Conservation (phyloP, 2,113 vertebrate genomes). For the Calcarius ornatus region DNA sequence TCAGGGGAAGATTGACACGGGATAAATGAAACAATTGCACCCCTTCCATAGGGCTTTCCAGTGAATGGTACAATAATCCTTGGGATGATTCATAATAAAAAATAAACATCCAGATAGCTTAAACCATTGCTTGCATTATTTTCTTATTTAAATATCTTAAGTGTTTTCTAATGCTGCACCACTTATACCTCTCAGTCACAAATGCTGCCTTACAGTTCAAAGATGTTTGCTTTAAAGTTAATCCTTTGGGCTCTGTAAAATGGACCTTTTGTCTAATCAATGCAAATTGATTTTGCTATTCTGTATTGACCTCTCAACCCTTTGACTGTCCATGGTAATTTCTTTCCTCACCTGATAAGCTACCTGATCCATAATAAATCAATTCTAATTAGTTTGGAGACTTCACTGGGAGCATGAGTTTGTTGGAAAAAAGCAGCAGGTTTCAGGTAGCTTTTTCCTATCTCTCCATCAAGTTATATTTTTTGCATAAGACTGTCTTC, state of each 20-base stretch:
- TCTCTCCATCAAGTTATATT: slow-evolving; percentile 15
- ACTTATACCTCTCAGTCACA: slow-evolving; percentile 69
- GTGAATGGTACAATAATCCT: slow-evolving; percentile 64
- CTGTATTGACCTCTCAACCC: slow-evolving; percentile 91
- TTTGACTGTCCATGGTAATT: slow-evolving; percentile 92
- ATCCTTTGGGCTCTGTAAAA: slow-evolving; percentile 94
- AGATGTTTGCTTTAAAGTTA: slow-evolving; percentile 92
- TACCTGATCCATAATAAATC: slow-evolving; percentile 98
- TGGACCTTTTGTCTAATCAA: slow-evolving; percentile 98
- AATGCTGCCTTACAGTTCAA: slow-evolving; percentile 79
- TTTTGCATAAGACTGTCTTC: not conserved
- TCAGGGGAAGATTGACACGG: slow-evolving; percentile 48
- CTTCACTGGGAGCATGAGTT: slow-evolving; percentile 77
- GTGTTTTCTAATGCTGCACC: slow-evolving; percentile 68
- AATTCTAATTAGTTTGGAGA: slow-evolving; percentile 97
- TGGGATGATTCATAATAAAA: slow-evolving; percentile 61
- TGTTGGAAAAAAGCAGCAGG: slow-evolving; percentile 65
- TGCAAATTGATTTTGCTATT: slow-evolving; percentile 99
- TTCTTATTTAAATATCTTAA: slow-evolving; percentile 63
- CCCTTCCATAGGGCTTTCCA: slow-evolving; percentile 59
- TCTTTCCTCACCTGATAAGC: slow-evolving; percentile 95
- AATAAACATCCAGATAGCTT: slow-evolving; percentile 67
- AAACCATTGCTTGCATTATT: slow-evolving; percentile 57
- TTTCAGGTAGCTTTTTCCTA: slow-evolving; percentile 61
- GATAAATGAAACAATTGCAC: slow-evolving; percentile 61